Percentiles rank a stretch among this genome's conserved stretches.
phyloP scores from a whole-genome alignment of 1,140 invertebrate genomes.

The Hyles vespertilio region DNA sequence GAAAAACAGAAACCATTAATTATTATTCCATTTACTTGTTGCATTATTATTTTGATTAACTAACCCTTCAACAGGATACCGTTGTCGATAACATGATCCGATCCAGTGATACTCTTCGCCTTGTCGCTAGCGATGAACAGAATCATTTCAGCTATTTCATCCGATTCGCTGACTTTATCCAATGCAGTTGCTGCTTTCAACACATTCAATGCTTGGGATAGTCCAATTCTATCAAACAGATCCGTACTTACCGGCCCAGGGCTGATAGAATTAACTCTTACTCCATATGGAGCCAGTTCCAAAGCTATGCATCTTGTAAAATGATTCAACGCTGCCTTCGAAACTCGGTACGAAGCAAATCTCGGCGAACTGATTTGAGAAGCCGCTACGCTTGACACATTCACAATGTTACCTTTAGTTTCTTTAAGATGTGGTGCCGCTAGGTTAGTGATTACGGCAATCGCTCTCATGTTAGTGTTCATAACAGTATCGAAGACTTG shows the following conservation, averaged over 20 bases:
- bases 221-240: conserved; percentile 66
- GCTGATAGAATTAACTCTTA: conserved; percentile 84
- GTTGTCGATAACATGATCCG: conserved; percentile 16
- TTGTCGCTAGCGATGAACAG: conserved; percentile 84
- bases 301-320: conserved; percentile 80
- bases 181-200: conserved; percentile 3
- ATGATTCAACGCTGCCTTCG: conserved; percentile 85
- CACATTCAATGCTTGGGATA: background rate
- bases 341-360: conserved; percentile 80
- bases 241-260: conserved; percentile 81
- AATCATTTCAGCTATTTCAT: conserved; percentile 84
- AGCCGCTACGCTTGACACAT: conserved; percentile 81
- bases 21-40: too few relatives aligned
- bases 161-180: conserved; percentile 17
- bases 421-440: conserved; percentile 11
- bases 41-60: too few relatives aligned
- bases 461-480: conserved; percentile 5
- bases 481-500: background rate
- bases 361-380: conserved; percentile 24
- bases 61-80: conserved; percentile 4
- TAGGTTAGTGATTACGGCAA: conserved; percentile 3
- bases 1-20: too few relatives aligned
- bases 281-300: conserved; percentile 79
- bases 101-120: conserved; percentile 84
- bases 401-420: conserved; percentile 81